Percentiles rank a stretch among this genome's conserved stretches.
Conservation (phyloP, 2,797 vertebrate genomes). For the Anguilla megastoma region DNA sequence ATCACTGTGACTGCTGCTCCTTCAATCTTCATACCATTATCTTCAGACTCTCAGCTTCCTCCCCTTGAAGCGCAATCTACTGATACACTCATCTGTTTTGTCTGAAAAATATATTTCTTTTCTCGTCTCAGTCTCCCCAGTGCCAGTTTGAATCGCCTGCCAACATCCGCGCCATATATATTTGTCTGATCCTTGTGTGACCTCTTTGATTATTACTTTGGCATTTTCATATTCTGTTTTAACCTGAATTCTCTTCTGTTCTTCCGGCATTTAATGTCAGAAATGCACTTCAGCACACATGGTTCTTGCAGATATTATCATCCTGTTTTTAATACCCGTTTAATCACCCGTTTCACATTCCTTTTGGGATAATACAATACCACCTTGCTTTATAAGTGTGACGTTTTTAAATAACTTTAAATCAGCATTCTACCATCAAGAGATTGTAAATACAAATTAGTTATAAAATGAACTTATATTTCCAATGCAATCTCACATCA, state of each 20-base stretch:
- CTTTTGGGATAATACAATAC: background rate
- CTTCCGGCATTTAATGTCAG: background rate
- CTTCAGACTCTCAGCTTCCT: background rate
- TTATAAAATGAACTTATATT: slow-evolving; percentile 25
- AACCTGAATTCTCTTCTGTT: background rate
- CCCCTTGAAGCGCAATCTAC: background rate
- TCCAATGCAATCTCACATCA: background rate
- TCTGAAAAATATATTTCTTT: background rate
- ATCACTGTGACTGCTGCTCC: background rate
- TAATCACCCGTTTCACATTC: background rate
- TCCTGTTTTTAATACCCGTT: background rate
- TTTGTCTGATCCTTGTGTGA: background rate
- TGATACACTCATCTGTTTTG: background rate
- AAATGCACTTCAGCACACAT: background rate
- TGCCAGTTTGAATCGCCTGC: background rate
- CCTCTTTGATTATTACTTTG: slow-evolving; percentile 3
- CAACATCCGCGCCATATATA: background rate
- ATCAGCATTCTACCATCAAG: slow-evolving; percentile 19
- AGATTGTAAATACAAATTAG: slow-evolving; percentile 22
- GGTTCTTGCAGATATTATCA: background rate
- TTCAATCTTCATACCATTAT: background rate
- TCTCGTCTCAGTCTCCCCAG: background rate
- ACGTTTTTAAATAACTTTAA: background rate
- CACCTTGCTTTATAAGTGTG: background rate
- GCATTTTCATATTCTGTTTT: background rate